A percentile compares a stretch with the other conserved stretches of the same genome.
Conservation (phyloP, 2,113 vertebrate genomes). For the Macroglossus sobrinus region DNA sequence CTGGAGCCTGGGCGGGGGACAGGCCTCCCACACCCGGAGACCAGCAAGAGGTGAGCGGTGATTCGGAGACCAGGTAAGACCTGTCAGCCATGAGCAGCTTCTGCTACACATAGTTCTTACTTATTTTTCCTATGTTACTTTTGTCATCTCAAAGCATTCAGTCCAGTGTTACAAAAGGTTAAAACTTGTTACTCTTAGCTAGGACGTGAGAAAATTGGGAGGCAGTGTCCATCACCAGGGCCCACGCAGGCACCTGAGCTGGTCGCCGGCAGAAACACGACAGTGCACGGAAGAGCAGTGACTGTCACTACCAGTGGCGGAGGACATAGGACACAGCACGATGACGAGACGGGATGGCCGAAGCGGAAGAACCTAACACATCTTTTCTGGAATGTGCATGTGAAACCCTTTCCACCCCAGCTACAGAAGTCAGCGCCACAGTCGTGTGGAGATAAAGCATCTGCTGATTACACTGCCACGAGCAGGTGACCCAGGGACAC, state of each 20-base stretch:
- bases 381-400: fast-evolving
- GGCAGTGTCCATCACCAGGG: neutral
- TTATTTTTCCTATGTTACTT: neutral
- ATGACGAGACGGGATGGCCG: fast-evolving
- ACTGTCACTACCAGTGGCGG: fast-evolving
- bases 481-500: neutral
- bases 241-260: neutral
- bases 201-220: neutral
- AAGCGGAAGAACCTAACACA: fast-evolving
- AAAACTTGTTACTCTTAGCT: neutral
- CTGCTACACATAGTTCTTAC: neutral
- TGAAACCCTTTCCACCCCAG: neutral
- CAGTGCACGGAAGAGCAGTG: fast-evolving
- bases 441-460: neutral
- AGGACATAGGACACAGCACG: neutral
- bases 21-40: neutral
- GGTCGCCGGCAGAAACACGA: neutral
- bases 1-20: neutral
- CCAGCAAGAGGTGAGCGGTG: neutral
- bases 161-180: neutral
- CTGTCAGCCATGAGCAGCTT: neutral
- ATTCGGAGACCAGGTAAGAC: neutral
- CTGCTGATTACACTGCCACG: too few species aligned
- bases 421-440: fast-evolving
- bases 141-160: neutral